Percentiles rank a stretch among this genome's conserved stretches.
Conservation (phyloP, 2,113 vertebrate genomes). For the Eubucco bourcierii region DNA sequence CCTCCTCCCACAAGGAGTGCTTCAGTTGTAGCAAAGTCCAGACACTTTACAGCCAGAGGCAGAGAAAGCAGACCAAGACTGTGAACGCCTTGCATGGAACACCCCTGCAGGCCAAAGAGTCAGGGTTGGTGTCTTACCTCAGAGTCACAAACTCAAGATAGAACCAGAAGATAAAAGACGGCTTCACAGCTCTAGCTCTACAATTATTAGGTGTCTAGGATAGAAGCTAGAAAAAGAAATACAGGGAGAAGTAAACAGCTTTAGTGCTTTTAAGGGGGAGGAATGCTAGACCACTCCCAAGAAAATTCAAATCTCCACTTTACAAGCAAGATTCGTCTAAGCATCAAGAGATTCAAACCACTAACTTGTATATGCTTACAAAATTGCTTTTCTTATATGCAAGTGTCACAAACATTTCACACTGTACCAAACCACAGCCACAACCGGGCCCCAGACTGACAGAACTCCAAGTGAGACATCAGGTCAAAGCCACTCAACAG, state of each 20-base stretch:
- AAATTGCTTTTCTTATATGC: background rate
- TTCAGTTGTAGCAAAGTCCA: background rate
- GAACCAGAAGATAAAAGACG: constrained; percentile 13
- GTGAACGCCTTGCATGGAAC: background rate
- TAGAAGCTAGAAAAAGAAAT: background rate
- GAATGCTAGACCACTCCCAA: background rate
- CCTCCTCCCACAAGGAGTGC: background rate
- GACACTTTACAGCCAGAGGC: background rate
- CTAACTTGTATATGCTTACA: background rate
- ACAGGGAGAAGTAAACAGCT: background rate
- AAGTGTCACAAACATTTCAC: background rate
- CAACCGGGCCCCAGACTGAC: background rate
- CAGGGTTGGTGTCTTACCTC: background rate
- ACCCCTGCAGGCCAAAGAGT: background rate
- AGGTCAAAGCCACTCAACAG: background rate
- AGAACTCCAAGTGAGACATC: background rate
- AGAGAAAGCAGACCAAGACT: background rate
- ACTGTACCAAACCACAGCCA: background rate
- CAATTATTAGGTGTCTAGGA: background rate
- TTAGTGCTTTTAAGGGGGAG: background rate
- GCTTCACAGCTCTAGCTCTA: background rate
- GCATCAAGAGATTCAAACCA: fast-evolving
- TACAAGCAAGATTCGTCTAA: background rate
- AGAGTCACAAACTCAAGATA: background rate
- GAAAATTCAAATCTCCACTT: background rate